These are phyloP conservation scores for Halcyon badia DNA, from an alignment of 2,797 vertebrate genomes.

Conservation along the genomic window DNA sequence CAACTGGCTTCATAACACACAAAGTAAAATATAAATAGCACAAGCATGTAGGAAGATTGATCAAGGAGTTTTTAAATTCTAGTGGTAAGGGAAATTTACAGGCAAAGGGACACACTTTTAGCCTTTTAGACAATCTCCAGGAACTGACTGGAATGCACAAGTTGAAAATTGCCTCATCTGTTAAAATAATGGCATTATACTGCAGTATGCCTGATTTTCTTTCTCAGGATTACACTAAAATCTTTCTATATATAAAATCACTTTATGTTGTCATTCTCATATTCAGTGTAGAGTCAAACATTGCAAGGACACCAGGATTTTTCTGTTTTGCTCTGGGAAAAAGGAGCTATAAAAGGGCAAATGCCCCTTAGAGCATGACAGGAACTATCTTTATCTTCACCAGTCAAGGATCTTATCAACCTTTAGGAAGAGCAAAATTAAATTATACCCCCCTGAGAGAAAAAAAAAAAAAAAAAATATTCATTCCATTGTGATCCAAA, in stretches of 20 bases:
- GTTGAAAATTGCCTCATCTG: neutral
- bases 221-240: neutral
- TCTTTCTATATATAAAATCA: neutral
- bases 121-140: neutral
- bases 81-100: neutral
- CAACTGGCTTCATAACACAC: neutral
- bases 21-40: neutral
- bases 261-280: neutral
- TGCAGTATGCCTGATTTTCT: neutral
- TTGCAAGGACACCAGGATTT: neutral
- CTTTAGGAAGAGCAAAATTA: conserved; percentile 30
- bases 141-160: neutral
- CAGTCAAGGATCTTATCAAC: neutral
- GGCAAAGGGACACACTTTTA: neutral
- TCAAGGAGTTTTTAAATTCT: neutral
- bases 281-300: neutral
- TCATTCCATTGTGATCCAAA: neutral
- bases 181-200: neutral
- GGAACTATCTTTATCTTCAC: conserved; percentile 32
- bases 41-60: neutral
- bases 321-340: neutral
- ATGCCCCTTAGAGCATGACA: neutral
- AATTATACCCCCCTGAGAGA: neutral
- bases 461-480: neutral
- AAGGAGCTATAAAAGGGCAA: neutral